These are phyloP conservation scores for Pogonognathellus flavescens DNA, from an alignment of 1,140 invertebrate genomes.

Conservation along the genomic window DNA sequence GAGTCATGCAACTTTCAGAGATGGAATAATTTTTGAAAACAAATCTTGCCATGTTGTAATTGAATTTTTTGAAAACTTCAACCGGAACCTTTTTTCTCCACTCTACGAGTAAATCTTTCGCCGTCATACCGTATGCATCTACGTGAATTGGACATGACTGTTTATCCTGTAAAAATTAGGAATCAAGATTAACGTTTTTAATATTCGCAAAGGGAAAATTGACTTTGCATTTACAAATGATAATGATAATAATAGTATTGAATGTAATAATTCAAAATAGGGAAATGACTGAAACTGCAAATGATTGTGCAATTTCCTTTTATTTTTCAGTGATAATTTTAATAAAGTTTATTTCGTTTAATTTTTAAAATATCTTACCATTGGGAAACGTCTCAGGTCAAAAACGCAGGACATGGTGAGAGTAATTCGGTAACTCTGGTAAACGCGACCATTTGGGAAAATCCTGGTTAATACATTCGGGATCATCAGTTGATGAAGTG, in stretches of 20 bases:
- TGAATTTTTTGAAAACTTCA: slow-evolving; percentile 72
- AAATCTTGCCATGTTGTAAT: slow-evolving; percentile 73
- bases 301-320: too few relatives aligned
- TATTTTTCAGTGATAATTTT: too few relatives aligned
- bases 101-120: slow-evolving; percentile 72
- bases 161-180: background rate
- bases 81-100: slow-evolving; percentile 73
- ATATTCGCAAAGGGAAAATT: too few relatives aligned
- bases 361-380: too few relatives aligned
- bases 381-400: slow-evolving; percentile 73
- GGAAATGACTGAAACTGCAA: too few relatives aligned
- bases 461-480: too few relatives aligned
- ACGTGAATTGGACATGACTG: slow-evolving; percentile 71
- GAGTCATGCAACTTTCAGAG: slow-evolving; percentile 1
- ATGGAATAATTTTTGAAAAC: background rate
- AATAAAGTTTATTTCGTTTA: too few relatives aligned
- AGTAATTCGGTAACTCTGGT: slow-evolving; percentile 63
- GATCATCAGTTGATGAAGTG: too few relatives aligned
- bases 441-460: slow-evolving; percentile 55
- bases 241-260: too few relatives aligned
- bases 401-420: slow-evolving; percentile 73
- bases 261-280: too few relatives aligned
- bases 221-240: too few relatives aligned
- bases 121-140: slow-evolving; percentile 74
- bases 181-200: too few relatives aligned